Evolutionary conservation across 2,888 invertebrate genomes (phyloP), one percentile per base, ranked within the genome.

Genomic region (Limnephilus marmoratus): DNA sequence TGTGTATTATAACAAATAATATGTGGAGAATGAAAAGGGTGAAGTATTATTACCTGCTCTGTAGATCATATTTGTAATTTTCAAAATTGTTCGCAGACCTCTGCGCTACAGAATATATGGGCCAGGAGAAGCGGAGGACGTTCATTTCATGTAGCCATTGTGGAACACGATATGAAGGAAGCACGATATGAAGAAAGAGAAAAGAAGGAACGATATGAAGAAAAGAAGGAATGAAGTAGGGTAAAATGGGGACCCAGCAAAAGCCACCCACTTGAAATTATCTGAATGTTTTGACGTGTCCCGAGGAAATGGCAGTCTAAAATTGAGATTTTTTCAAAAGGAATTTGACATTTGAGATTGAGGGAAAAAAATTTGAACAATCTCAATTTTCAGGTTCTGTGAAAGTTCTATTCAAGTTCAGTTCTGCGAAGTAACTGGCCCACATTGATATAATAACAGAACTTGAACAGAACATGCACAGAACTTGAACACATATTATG

Each of bases 251-350:
- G 85, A 18, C 41, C n/a, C 49, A 41, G 45, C 45, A 85, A 85
- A 31, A 45, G 49, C 85, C n/a, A 85, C 45, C 85, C 85, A 85
- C 85, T 85, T 41, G 85, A 41, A 85, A 85, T 41, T 45, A 85
- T 85, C 85, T 45, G 85, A 41, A 85, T 34, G 85, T 45, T 85
- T 2, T 85, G 85, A 85, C 45, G 85, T 11, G 45, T 37, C 11
- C 34, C 45, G 45, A 2, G 15, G 13, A 49, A 13, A 49, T 15
- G 49, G 49, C 13, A n/a, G 45, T 18, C 18, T 83, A 34, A 37
- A 34, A 31, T 31, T 82, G 18, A 37, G 18, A 37, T 68, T 68
- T 18, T 18, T 18, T 18, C 53, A 53, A 53, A 18, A 3, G 18
- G 24, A 24, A 68, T 68, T 24, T 31, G 31, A 31, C 1, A 31